Base-by-base conservation (phyloP, 1,140 invertebrate genomes). In the Meloidogyne hapla region DNA sequence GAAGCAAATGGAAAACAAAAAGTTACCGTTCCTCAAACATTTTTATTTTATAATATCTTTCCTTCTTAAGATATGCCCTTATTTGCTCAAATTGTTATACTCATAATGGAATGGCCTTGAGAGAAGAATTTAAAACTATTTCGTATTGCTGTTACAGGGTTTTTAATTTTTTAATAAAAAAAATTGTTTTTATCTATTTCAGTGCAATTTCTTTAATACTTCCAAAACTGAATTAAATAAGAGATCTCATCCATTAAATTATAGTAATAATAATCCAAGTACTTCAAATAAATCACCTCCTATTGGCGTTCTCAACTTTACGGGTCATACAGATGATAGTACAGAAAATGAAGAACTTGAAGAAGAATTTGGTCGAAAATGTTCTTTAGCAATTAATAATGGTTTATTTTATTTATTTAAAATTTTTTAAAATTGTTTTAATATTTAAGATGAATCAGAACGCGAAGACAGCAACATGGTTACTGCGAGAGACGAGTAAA, bases 101-200 rank as follows among this genome's bases (percentile, higher is more conserved):
- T 13, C 96, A 98, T 87, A 98, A 99, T 89, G 96, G 96, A 79
- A 97, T 99, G 94, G 93, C 95, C 21, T 90, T 96, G 8, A 91
- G 92, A 85, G 95, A 98, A 88, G 96, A 98, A 86, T 98, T 95
- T 89, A 94, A 96, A 87, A 97, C 93, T n/a, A 61, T 83, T 18
- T 67, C 81, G 1, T 83, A 69, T 42, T 63, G 79, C 45, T 83
- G 81, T 61, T 83, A 64, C 74, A 79, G 48, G 48, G 48, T 56
- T 56, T 56, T 21, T 56, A 21, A 15, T n/a, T 6, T 6, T 6
- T 21, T n/a, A 56, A 45, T 15, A 45, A 45, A 15, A 15, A 45
- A n/a, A 42, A 12, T 42, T 13, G 2, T 13, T 42, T 13, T 42
- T 42, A 6, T 5, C 3, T n/a, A 6, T 56, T 56, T n/a, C 8